A percentile compares a stretch with the other conserved stretches of the same genome.
Conservation (phyloP, 2,113 vertebrate genomes). For the Dipodomys stephensi region DNA sequence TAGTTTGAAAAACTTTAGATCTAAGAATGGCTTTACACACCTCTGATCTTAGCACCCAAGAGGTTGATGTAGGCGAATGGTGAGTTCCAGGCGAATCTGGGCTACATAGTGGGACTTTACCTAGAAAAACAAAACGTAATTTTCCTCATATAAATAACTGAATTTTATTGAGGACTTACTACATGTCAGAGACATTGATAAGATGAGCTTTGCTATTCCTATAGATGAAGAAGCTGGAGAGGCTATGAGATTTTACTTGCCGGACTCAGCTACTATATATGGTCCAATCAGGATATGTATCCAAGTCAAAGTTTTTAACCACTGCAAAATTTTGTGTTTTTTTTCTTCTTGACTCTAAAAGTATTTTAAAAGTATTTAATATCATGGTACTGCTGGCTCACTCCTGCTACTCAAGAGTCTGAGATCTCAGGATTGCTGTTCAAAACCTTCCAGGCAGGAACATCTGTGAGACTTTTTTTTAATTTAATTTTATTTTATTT, state of each 20-base stretch:
- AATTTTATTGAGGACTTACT: slow-evolving; percentile 3
- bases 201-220: not conserved
- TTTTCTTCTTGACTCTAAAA: slow-evolving; percentile 6
- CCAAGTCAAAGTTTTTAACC: not conserved
- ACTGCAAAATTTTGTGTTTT: not conserved
- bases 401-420: too few relatives aligned
- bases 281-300: not conserved
- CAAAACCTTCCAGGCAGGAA: too few relatives aligned
- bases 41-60: not conserved
- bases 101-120: not conserved
- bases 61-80: not conserved
- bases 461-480: too few relatives aligned
- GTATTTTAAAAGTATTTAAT: not conserved
- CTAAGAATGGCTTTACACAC: not conserved
- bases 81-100: too few relatives aligned
- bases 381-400: too few relatives aligned
- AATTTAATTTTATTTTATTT: too few relatives aligned
- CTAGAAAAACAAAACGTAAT: not conserved
- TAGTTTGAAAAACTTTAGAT: not conserved
- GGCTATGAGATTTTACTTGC: not conserved
- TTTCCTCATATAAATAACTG: slow-evolving; percentile 11
- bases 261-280: not conserved
- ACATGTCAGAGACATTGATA: not conserved
- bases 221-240: not conserved
- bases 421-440: too few relatives aligned